Evolutionary conservation across 2,113 vertebrate genomes (phyloP).

Genomic region (Phyllostomus hastatus): DNA sequence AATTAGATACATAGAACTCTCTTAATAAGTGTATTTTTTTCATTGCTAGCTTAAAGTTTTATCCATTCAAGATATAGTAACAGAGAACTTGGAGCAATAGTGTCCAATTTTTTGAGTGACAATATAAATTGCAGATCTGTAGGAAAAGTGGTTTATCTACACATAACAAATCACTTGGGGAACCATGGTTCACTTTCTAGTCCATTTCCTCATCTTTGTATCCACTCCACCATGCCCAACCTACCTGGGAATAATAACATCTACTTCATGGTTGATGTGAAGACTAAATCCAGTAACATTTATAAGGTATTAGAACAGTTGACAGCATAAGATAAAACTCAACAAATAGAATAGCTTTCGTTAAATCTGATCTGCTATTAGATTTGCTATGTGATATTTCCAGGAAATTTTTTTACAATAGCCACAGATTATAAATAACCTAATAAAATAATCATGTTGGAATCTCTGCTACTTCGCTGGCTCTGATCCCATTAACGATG

Average conservation of each 20-base stretch:
- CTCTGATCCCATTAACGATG: slow-evolving; percentile 38
- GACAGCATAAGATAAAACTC: slow-evolving; percentile 14
- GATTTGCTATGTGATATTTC: slow-evolving; percentile 38
- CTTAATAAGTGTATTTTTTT: neutral
- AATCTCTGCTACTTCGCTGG: neutral
- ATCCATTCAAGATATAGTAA: neutral
- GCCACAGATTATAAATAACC: slow-evolving; percentile 41
- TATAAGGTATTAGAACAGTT: slow-evolving; percentile 10
- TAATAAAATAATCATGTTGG: neutral
- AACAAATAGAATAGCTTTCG: neutral
- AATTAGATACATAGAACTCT: neutral
- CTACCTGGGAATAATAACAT: neutral
- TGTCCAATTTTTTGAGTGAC: neutral
- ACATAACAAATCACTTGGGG: neutral
- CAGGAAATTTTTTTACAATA: slow-evolving; percentile 12
- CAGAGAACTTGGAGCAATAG: neutral
- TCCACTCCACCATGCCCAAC: no score
- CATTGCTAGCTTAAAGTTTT: neutral
- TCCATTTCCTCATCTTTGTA: neutral
- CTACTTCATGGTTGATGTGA: neutral
- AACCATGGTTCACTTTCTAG: neutral
- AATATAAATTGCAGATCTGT: neutral
- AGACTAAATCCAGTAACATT: slow-evolving; percentile 35
- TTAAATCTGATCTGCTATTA: slow-evolving; percentile 31
- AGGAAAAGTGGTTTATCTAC: neutral